Base-by-base conservation (phyloP, 2,797 vertebrate species). In the Manis javanica region DNA sequence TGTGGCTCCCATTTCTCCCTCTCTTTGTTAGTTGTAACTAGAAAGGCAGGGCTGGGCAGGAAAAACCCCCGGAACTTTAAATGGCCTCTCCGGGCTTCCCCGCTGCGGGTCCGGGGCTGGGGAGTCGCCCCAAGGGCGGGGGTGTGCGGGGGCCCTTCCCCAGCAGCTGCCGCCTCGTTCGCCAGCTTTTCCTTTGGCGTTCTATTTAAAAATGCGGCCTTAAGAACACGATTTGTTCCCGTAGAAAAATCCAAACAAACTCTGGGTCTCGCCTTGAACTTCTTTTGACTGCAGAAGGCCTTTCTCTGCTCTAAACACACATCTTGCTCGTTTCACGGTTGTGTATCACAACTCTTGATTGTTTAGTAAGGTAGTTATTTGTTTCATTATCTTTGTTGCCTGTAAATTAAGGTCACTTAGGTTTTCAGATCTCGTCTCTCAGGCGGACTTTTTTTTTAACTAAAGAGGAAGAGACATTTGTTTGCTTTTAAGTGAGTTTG, bases 1-100 rank as follows among this genome's bases (percentile, higher is more conserved):
- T 37, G 96, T 95, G 91, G 91, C 94, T 97, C 95, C 96, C 95
- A 95, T 96, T 90, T 88, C 97, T 97, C 97, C 92, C 97, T 96
- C 96, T 97, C 99, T 99, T 99, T 99, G 99, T 99, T 99, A 99
- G 98, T 98, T 95, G 97, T 97, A 97, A 98, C 98, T 98, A 79
- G 97, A 94, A 97, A 96, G 98, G 97, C 96, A 93, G 88, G 97
- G 96, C 95, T 93, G 95, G 96, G 96, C 94, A 96, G 96, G 92
- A 97, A 95, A 96, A 96, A 81, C 69, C 96, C 92, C 96, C 85
- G 94, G 94, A 98, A 98, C 98, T 98, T 98, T 98, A 97, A 97
- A 98, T 97, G 97, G 98, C 97, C 96, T 97, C 97, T 90, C 68
- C 83, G 96, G 96, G 96, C 95, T 96, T 95, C 97, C 97, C 97